Base-by-base conservation (phyloP, 2,113 vertebrate species). In the Todiramphus chloris region DNA sequence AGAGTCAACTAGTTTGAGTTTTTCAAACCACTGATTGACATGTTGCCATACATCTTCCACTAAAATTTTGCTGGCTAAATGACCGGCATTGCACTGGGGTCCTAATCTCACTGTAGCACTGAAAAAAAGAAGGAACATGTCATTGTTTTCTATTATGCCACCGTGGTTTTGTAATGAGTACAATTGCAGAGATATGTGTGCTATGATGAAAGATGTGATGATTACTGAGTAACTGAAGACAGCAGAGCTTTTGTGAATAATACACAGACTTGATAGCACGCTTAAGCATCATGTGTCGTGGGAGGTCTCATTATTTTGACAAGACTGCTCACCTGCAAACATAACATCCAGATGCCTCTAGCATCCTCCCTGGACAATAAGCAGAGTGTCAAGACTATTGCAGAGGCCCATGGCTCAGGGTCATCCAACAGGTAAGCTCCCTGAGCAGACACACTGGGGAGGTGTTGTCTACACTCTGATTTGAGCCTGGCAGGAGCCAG, bases 1-100 rank as follows among this genome's bases (percentile, higher is more conserved):
- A 66, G 74, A 94, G 83, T 91, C 90, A 95, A 89, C 83, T 92
- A 74, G 46, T 72, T 10, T 81, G 96, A 90, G 91, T 37, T 93
- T 90, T 94, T 90, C 82, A 81, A 81, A 94, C 75, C 76, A 66
- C 30, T 9, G 56, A 79, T 16, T 93, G 87, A 87, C 87, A 27
- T 6, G 16, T 75, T 0, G 2, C 89, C 87, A 58, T 83, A 50
- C 44, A 10, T 77, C 74, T 84, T 69, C 83, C 30, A 17, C 67
- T 75, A 74, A 67, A 64, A 50, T 80, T 87, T 92, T 80, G 39
- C 63, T 87, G 81, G 16, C 59, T 84, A 6, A 84, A 79, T 55
- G 80, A 87, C 88, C 80, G 69, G 35, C 51, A 33, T 31, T 79
- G 35, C 78, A 21, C n/a, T 11, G 46, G 84, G 43, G 41, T 91